Base-by-base conservation (phyloP, 2,888 invertebrate species). In the Yponomeuta plumbellus region DNA sequence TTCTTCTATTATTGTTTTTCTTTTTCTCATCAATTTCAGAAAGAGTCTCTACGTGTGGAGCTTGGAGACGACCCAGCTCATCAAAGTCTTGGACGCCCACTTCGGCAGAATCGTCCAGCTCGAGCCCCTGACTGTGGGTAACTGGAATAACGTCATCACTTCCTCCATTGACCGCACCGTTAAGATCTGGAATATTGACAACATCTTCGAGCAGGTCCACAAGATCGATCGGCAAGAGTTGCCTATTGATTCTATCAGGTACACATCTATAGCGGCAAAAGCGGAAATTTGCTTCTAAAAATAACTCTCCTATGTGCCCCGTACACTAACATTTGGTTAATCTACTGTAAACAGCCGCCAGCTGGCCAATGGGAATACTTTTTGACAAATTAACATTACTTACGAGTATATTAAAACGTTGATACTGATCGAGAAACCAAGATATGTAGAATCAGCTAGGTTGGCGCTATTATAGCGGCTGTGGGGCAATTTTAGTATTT, bases 131-230 rank as follows among this genome's bases (percentile, higher is more conserved):
- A 97, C 96, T 0, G 94, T 97, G 20, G 97, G 96, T 0, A 94
- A 95, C 70, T 97, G 97, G 97, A 97, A 97, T 81, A 97, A 96
- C 81, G 95, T 98, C 6, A 97, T 99, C 64, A 99, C 99, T 0
- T 98, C 99, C 0, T 99, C 99, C 0, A 98, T 99, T 64, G 99
- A 99, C 84, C 94, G 99, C 69, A 98, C 98, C 0, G 98, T 99
- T 10, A 99, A 99, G 92, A 98, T 99, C 5, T 99, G 99, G 99
- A 99, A 99, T 82, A 98, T 99, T 67, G 98, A 99, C 83, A 99
- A 99, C 82, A 99, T 99, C 71, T 98, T 98, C 77, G 99, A 99
- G 80, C 98, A 98, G 84, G 98, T 98, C 0, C 98, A 98, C 79
- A 97, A 97, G 58, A 98, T 99, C 71, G 97, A 98, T 77, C 92